phyloP scores from a whole-genome alignment of 2,888 invertebrate species.

The Rotaria macrura region DNA sequence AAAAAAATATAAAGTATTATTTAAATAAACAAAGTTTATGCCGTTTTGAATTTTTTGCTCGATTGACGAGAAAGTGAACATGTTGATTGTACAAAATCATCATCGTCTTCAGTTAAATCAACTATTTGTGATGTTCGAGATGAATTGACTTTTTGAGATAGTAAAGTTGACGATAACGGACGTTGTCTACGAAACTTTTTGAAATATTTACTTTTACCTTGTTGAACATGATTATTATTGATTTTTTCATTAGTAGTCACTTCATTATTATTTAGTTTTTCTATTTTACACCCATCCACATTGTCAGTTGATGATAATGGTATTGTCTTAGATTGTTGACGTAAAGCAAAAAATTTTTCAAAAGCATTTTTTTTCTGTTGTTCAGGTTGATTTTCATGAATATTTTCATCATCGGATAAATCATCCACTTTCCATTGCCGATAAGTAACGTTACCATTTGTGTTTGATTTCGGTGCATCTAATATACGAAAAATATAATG shows the following conservation, averaged over 20 bases:
- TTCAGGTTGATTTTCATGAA: background rate
- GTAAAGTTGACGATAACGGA: no score
- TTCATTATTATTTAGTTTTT: no score
- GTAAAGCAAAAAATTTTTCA: background rate
- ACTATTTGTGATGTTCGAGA: background rate
- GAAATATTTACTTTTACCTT: no score
- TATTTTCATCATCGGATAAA: background rate
- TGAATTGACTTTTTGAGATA: no score
- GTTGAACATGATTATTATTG: no score
- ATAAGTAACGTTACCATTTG: background rate
- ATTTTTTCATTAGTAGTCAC: no score
- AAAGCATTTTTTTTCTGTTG: background rate
- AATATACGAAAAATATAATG: background rate
- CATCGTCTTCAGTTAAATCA: background rate
- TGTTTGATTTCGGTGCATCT: background rate
- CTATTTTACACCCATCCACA: no score
- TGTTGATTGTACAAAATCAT: background rate
- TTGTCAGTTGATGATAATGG: background rate
- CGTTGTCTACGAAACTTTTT: no score
- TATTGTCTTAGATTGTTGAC: background rate
- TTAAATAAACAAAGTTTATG: background rate
- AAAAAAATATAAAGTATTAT: background rate
- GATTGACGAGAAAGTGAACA: background rate
- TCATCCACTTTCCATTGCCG: background rate
- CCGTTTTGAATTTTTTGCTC: background rate